Base-by-base conservation (phyloP, 1,140 invertebrate genomes). In the Brachionus koreanus region DNA sequence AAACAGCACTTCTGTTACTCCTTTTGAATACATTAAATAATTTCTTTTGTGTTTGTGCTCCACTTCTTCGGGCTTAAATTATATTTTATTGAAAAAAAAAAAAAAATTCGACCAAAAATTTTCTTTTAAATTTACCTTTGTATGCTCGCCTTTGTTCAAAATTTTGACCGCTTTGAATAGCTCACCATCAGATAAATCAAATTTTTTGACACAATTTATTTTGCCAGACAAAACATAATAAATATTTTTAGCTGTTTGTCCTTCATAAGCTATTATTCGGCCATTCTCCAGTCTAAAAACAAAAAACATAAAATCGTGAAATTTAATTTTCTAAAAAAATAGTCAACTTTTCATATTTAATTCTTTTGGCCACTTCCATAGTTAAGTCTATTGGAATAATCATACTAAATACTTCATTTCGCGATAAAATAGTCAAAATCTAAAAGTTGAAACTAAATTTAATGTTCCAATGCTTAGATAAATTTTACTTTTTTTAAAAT, bases 341-440 rank as follows among this genome's bases (percentile, higher is more conserved):
- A n/a, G n/a, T n/a, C n/a, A n/a, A n/a, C 76, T 61, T 79, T 79
- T 79, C 16, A 79, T 61, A 79, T 37, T 42, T 79, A 35, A 79
- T 35, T 37, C 76, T 35, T 39, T 65, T 57, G 16, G 76, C 46
- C 2, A 79, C 4, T 65, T 79, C 76, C 7, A 23, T 39, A 3
- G 12, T 5, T n/a, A 19, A 23, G 23, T 57, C 76, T 12, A 33
- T 79, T n/a, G 76, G 76, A 23, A 79, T 61, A 42, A 79, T 79
- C n/a, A 13, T 79, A 2, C 10, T 13, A 42, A 79, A 79, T 5
- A 61, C 33, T 35, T 79, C 57, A 61, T 39, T 9, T 49, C 74
- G 13, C 6, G 16, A 49, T 52, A 61, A 77, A 12, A 37, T 5
- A 19, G 39, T 52, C 6, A 57, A 29, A 37, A 77, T 52, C 52